Percentiles rank a stretch among this genome's conserved stretches.
Conservation (phyloP, 2,888 invertebrate genomes). For the Heliconius ethilla region DNA sequence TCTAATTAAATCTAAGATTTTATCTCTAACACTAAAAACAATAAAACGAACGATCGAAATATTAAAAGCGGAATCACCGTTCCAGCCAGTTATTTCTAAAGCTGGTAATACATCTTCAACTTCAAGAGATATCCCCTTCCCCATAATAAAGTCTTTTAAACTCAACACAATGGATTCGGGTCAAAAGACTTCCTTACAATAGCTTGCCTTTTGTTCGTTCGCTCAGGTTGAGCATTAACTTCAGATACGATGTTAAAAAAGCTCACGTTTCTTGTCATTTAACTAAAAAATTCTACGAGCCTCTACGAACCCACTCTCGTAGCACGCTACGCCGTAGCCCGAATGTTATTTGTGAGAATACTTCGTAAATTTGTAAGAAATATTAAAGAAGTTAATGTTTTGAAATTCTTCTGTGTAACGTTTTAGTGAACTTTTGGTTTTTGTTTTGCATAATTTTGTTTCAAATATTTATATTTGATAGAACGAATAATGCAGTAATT, state of each 20-base stretch:
- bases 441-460: slow-evolving; percentile 9
- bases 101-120: slow-evolving; percentile 37
- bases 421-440: slow-evolving; percentile 2
- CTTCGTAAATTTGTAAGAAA: slow-evolving; percentile 19
- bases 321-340: slow-evolving; percentile 38
- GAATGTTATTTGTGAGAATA: slow-evolving; percentile 9
- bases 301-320: slow-evolving; percentile 33
- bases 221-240: slow-evolving; percentile 50
- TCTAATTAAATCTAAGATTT: background rate
- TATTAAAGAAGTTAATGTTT: slow-evolving; percentile 16
- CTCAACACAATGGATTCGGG: slow-evolving; percentile 51
- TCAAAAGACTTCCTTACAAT: slow-evolving; percentile 54
- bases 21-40: background rate
- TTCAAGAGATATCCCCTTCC: slow-evolving; percentile 46
- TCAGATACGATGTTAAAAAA: slow-evolving; percentile 48
- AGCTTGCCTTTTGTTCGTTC: slow-evolving; percentile 51
- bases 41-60: slow-evolving; percentile 23
- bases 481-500: background rate
- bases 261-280: slow-evolving; percentile 45
- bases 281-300: slow-evolving; percentile 31
- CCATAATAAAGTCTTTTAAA: slow-evolving; percentile 47
- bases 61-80: slow-evolving; percentile 36
- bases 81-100: slow-evolving; percentile 39
- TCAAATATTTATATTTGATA: background rate
- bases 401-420: background rate